Percentiles rank a stretch among this genome's conserved stretches.
Conservation (phyloP, 2,888 invertebrate genomes). For the Meganola albula region DNA sequence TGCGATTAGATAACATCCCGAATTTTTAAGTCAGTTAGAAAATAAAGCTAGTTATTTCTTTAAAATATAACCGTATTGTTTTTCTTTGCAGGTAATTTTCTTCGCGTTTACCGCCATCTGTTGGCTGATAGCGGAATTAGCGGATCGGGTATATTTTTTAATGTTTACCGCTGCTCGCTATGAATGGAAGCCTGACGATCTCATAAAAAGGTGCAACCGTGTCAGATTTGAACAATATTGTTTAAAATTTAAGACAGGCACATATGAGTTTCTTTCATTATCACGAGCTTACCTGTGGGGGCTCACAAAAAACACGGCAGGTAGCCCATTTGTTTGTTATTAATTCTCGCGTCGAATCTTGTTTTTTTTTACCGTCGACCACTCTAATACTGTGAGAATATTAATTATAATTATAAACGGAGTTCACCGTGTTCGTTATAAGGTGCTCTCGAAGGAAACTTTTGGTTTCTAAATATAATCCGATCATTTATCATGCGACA, state of each 20-base stretch:
- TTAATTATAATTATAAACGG: conserved; percentile 78
- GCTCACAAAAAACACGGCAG: conserved; percentile 74
- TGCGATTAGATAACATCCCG: too few species aligned
- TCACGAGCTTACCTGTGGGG: conserved; percentile 68
- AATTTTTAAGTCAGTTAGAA: too few species aligned
- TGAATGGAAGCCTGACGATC: conserved; percentile 56
- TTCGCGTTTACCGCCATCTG: conserved; percentile 53
- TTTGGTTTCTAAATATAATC: conserved; percentile 70
- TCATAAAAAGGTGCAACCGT: conserved; percentile 70
- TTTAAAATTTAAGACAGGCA: conserved; percentile 71
- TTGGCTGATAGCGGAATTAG: conserved; percentile 48
- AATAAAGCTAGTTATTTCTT: too few species aligned
- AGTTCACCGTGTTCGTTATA: conserved; percentile 64
- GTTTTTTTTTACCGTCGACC: conserved; percentile 66
- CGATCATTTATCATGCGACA: conserved; percentile 76
- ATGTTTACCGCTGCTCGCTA: conserved; percentile 48
- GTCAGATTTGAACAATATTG: conserved; percentile 71
- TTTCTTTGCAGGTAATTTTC: conserved; percentile 38
- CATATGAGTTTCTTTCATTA: conserved; percentile 71
- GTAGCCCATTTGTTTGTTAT: conserved; percentile 79
- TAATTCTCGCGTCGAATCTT: conserved; percentile 75
- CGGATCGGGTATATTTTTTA: conserved; percentile 38
- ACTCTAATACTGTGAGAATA: conserved; percentile 76
- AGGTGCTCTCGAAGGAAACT: conserved; percentile 57
- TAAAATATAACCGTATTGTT: too few species aligned